These are phyloP conservation scores for Trichopoda pennipes DNA, from an alignment of 2,888 invertebrate genomes.

Conservation along the genomic window DNA sequence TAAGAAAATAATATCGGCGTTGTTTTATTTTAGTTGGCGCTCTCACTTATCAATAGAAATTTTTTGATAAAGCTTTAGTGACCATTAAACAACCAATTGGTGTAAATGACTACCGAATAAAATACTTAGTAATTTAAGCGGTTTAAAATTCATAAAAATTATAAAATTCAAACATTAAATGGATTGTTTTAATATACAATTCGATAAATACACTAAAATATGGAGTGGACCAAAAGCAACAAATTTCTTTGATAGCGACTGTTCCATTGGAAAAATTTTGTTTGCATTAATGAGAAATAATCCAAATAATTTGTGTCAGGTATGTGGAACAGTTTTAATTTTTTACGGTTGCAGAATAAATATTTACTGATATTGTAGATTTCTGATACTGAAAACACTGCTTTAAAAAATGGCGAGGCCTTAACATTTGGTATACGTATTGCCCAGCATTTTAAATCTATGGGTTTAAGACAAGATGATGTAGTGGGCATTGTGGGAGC, in stretches of 20 bases:
- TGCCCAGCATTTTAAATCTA: slow-evolving; percentile 75
- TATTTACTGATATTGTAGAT: slow-evolving; percentile 71
- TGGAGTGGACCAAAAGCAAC: slow-evolving; percentile 77
- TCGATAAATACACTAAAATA: slow-evolving; percentile 78
- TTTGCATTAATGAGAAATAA: slow-evolving; percentile 77
- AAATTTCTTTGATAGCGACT: slow-evolving; percentile 76
- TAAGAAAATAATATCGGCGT: too few species aligned
- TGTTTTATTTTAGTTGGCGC: too few species aligned
- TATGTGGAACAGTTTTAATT: slow-evolving; percentile 39
- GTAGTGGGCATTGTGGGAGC: slow-evolving; percentile 77
- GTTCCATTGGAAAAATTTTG: slow-evolving; percentile 77
- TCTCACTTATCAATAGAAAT: slow-evolving; percentile 25
- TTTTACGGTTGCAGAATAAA: not conserved
- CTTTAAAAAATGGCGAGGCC: slow-evolving; percentile 76
- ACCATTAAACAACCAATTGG: slow-evolving; percentile 48
- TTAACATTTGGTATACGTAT: slow-evolving; percentile 76
- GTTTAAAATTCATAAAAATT: slow-evolving; percentile 1
- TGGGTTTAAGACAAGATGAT: slow-evolving; percentile 76
- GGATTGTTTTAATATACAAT: slow-evolving; percentile 74
- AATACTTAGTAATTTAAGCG: slow-evolving; percentile 7
- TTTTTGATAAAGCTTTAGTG: slow-evolving; percentile 13
- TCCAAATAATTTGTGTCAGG: slow-evolving; percentile 76
- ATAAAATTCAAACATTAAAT: slow-evolving; percentile 61
- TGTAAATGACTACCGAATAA: slow-evolving; percentile 20
- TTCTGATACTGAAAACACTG: slow-evolving; percentile 76